These are phyloP conservation scores for Resseliella maxima DNA, from an alignment of 2,888 invertebrate species.

Conservation along the genomic window DNA sequence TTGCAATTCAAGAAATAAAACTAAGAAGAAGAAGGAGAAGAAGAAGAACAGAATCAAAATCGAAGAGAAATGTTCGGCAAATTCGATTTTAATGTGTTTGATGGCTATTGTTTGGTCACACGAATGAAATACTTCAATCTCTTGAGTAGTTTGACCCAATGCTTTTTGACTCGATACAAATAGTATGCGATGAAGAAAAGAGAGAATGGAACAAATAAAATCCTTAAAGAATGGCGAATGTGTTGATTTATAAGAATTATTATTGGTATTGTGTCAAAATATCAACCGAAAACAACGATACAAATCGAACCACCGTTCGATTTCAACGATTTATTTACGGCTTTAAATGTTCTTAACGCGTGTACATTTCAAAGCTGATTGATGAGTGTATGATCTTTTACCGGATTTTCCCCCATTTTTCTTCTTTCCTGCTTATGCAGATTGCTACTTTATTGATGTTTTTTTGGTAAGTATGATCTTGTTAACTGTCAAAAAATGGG, in stretches of 20 bases:
- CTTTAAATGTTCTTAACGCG: background rate
- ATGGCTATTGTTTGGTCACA: slow-evolving; percentile 36
- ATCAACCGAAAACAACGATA: slow-evolving; percentile 43
- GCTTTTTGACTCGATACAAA: too few relatives aligned
- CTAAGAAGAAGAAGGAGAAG: too few relatives aligned
- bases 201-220: background rate
- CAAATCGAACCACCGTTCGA: background rate
- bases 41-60: too few relatives aligned
- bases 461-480: slow-evolving; percentile 14
- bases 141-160: background rate
- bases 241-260: slow-evolving; percentile 53
- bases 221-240: slow-evolving; percentile 13
- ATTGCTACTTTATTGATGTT: slow-evolving; percentile 37
- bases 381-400: slow-evolving; percentile 10
- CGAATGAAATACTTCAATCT: background rate
- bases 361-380: slow-evolving; percentile 38
- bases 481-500: slow-evolving; percentile 14
- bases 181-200: background rate
- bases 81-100: slow-evolving; percentile 45
- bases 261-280: slow-evolving; percentile 48
- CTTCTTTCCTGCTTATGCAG: background rate
- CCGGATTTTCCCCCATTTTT: slow-evolving; percentile 2
- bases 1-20: background rate
- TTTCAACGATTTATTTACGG: background rate
- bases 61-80: background rate